Base-by-base conservation (phyloP, 2,113 vertebrate species). In the Furnarius figulus region DNA sequence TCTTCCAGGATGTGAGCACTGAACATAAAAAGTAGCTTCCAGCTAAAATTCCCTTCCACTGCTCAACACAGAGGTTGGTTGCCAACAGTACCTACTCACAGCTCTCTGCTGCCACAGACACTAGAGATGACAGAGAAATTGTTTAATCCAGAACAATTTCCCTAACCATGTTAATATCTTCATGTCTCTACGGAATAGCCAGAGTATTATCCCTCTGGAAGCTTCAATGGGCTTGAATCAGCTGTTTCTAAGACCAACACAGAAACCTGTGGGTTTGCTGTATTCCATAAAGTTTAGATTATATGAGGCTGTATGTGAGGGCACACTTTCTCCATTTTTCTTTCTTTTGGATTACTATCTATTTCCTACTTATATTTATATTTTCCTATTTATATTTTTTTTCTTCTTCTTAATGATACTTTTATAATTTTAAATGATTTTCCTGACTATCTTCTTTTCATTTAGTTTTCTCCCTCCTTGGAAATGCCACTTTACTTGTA, bases 221-320 rank as follows among this genome's bases (percentile, higher is more conserved):
- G 1, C 18, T 49, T 81, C 19, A 58, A 12, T 1, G n/a, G n/a
- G 12, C 10, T 28, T 70, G 39, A 68, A 56, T 40, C 47, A 16
- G 12, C 9, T 2, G 22, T 76, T 86, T 70, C 28, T 76, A 37
- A 65, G 3, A 5, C 24, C 8, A 73, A 35, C 5, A 65, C 42
- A 46, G 15, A 58, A 47, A 25, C 12, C 27, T 55, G 10, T 47
- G 7, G 0, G 6, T 79, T 89, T n/a, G 0, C 12, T 2, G 2
- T 52, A 44, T 61, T 78, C 17, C 20, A 55, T 62, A 85, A 88
- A 70, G 4, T 40, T 10, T 75, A 62, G 11, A 55, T 49, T 0
- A 46, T 35, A 72, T 39, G 40, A 71, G 65, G 11, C 4, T 40
- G 1, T 56, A 44, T 33, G 9, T 63, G 13, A 74, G 22, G 9